These are phyloP conservation scores for Phataginus tricuspis DNA, from an alignment of 2,797 vertebrate genomes.

Conservation along the genomic window DNA sequence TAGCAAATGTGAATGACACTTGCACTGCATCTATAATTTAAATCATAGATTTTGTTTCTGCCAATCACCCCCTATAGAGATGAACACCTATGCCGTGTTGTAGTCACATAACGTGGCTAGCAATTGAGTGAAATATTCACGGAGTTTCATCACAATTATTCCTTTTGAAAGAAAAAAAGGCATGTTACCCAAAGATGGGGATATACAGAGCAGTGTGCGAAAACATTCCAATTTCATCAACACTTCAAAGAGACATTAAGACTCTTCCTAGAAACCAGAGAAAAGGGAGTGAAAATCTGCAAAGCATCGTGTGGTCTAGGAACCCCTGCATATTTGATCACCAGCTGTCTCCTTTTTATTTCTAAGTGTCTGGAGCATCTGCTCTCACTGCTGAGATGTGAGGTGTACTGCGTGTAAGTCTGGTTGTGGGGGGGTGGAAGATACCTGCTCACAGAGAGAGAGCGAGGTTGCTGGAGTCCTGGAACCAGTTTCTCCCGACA, in stretches of 20 bases:
- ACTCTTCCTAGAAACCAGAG: conserved; percentile 67
- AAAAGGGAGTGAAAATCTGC: conserved; percentile 49
- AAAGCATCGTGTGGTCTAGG: background rate
- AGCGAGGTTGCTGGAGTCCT: conserved; percentile 67
- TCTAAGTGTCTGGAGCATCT: conserved; percentile 69
- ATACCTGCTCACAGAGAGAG: conserved; percentile 52
- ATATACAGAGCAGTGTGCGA: background rate
- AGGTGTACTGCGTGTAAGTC: conserved; percentile 50
- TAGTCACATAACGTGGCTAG: background rate
- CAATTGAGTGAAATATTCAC: conserved; percentile 50
- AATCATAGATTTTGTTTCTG: background rate
- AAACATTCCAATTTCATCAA: conserved; percentile 60
- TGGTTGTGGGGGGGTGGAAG: background rate
- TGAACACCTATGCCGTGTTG: background rate
- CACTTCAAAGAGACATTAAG: conserved; percentile 59
- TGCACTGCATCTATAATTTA: background rate
- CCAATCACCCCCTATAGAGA: background rate
- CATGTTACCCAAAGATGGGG: background rate
- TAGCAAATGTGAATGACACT: background rate
- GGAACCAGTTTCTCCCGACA: conserved; percentile 76
- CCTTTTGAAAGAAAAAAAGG: conserved; percentile 62
- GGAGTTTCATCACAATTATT: conserved; percentile 50
- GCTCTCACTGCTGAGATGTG: conserved; percentile 66
- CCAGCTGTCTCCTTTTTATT: conserved; percentile 59
- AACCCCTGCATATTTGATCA: conserved; percentile 53